Evolutionary conservation across 2,113 vertebrate genomes (phyloP).

Genomic region (Coryphaenoides rupestris): DNA sequence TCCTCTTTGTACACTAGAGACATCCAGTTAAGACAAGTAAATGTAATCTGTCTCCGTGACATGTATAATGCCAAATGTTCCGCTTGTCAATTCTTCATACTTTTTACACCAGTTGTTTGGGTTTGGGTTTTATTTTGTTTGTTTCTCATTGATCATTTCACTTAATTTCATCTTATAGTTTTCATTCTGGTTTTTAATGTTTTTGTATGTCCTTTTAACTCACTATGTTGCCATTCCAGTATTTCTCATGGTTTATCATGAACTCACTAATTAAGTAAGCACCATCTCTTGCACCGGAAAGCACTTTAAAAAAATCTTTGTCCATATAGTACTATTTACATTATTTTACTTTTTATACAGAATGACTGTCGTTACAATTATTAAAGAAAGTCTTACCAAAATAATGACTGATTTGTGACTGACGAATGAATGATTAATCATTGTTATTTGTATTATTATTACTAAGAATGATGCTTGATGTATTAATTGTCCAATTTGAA

Average conservation of each 20-base stretch:
- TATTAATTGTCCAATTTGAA: no score
- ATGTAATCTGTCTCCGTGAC: constrained; percentile 41
- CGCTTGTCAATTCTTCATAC: constrained; percentile 18
- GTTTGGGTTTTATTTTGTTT: no score
- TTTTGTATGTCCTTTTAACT: constrained; percentile 9
- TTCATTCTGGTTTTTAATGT: constrained; percentile 30
- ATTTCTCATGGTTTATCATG: constrained; percentile 51
- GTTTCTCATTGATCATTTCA: constrained; percentile 2
- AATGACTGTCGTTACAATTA: constrained; percentile 64
- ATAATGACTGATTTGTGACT: no score
- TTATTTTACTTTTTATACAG: constrained; percentile 60
- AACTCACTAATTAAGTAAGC: constrained; percentile 37
- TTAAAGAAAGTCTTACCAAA: constrained; percentile 62
- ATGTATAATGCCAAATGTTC: constrained; percentile 4
- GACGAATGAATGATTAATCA: no score
- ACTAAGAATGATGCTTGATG: no score
- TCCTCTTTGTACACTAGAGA: constrained; percentile 58
- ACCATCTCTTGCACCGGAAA: constrained; percentile 61
- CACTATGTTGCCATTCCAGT: constrained; percentile 37
- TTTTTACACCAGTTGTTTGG: background rate
- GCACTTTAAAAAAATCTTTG: constrained; percentile 56
- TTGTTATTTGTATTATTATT: background rate
- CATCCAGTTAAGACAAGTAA: constrained; percentile 28
- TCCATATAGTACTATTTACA: constrained; percentile 41
- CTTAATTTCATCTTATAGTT: constrained; percentile 23